Base-by-base conservation (phyloP, 2,797 vertebrate genomes). In the Chromobotia macracanthus region DNA sequence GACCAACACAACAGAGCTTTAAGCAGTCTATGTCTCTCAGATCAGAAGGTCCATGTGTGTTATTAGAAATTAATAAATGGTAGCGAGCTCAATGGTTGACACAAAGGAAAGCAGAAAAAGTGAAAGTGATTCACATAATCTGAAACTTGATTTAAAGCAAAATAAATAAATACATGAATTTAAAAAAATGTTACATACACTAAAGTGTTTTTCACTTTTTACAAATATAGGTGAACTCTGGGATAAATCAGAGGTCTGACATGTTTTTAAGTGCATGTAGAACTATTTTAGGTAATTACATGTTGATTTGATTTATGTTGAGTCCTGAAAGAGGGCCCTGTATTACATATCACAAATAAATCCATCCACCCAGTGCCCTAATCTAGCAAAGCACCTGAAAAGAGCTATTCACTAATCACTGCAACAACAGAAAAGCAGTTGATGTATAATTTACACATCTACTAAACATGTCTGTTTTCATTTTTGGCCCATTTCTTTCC, bases 281-380 rank as follows among this genome's bases (percentile, higher is more conserved):
- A 25, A 74, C 66, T 56, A 66, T 81, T 77, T n/a, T 60, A 72
- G 77, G 61, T 81, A 74, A 80, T 85, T 84, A 84, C 60, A 78
- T 73, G 76, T 76, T 81, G 84, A 83, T 84, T 84, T 69, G n/a
- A n/a, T n/a, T n/a, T n/a, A n/a, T n/a, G n/a, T 63, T 38, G 68
- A 72, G 65, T 68, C 76, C 77, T 89, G 86, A 87, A 85, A 84
- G 86, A 70, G 68, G 31, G 68, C 78, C 79, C 85, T 87, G 85
- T 87, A 82, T 82, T 44, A 79, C 77, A 80, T 80, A n/a, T n/a
- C n/a, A n/a, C n/a, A 82, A 85, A 85, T 79, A 84, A 89, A 85
- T 82, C 81, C 77, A 41, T 84, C 77, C 82, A 77, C 77, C 69
- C 48, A 83, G 51, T 50, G 67, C 77, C 71, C 79, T 80, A 82